phyloP scores from a whole-genome alignment of 1,140 invertebrate species.

The Magallana gigas region DNA sequence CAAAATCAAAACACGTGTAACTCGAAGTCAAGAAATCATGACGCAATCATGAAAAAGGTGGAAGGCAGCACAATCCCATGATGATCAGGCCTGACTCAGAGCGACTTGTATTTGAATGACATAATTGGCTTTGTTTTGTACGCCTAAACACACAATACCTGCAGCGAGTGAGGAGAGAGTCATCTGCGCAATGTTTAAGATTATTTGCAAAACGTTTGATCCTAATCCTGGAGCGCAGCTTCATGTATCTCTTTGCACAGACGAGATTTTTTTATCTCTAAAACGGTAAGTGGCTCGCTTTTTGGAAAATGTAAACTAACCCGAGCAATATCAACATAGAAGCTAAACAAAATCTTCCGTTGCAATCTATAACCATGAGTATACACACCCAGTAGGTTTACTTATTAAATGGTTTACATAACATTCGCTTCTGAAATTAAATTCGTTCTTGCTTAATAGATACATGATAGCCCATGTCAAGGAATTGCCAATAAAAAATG shows the following conservation, averaged over 20 bases:
- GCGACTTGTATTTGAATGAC: slow-evolving; percentile 13
- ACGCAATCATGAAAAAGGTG: slow-evolving; percentile 14
- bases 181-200: slow-evolving; percentile 3
- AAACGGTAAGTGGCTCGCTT: background rate
- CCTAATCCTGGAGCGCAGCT: background rate
- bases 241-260: background rate
- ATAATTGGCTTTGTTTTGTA: slow-evolving; percentile 26
- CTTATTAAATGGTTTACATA: background rate
- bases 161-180: background rate
- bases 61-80: background rate
- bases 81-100: background rate
- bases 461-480: too few relatives aligned
- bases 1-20: background rate
- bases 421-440: background rate
- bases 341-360: slow-evolving; percentile 2
- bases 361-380: background rate
- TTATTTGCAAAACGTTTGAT: slow-evolving; percentile 31
- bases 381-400: background rate
- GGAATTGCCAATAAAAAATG: too few relatives aligned
- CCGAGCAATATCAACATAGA: slow-evolving; percentile 11
- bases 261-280: background rate
- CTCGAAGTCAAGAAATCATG: background rate
- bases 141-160: background rate
- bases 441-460: too few relatives aligned
- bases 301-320: slow-evolving; percentile 31